These are phyloP conservation scores for Proisotoma minuta DNA, from an alignment of 2,888 invertebrate genomes.

Conservation along the genomic window DNA sequence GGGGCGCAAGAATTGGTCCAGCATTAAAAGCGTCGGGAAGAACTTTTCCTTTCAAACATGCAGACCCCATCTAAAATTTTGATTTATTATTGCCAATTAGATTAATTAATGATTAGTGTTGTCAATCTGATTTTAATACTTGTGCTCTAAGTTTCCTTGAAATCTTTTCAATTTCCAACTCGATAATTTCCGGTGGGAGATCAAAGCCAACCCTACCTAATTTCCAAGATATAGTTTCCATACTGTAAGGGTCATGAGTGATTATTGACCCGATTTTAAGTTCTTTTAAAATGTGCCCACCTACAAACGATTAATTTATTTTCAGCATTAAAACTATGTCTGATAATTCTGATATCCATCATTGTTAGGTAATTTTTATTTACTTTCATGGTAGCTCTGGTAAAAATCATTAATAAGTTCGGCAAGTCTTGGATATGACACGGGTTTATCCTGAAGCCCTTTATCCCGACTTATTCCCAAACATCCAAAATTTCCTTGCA, in stretches of 20 bases:
- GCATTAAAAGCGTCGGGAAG: too few species aligned
- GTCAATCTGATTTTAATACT: conserved; percentile 18
- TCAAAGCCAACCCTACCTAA: conserved; percentile 22
- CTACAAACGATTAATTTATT: conserved; percentile 12
- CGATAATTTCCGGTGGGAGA: conserved; percentile 14
- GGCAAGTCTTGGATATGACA: conserved; percentile 28
- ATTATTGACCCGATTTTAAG: conserved; percentile 43
- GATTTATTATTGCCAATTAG: not conserved
- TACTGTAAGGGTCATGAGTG: conserved; percentile 42
- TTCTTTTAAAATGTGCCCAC: conserved; percentile 43
- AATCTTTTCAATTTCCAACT: conserved; percentile 33
- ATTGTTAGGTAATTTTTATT: not conserved
- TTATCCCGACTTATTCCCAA: conserved; percentile 42
- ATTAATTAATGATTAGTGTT: not conserved
- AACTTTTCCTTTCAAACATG: not conserved
- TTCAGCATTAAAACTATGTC: not conserved
- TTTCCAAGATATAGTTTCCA: conserved; percentile 39
- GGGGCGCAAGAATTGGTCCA: too few species aligned
- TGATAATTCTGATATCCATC: not conserved
- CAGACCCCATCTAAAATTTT: not conserved
- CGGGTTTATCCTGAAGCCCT: conserved; percentile 43
- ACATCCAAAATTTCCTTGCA: conserved; percentile 44
- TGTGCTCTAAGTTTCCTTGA: conserved; percentile 35
- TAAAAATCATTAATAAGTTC: conserved; percentile 40
- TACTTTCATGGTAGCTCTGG: conserved; percentile 37